Evolutionary conservation across 1,140 invertebrate species (phyloP), one percentile per base, ranked within the genome.

Genomic region (Saccostrea cuccullata): DNA sequence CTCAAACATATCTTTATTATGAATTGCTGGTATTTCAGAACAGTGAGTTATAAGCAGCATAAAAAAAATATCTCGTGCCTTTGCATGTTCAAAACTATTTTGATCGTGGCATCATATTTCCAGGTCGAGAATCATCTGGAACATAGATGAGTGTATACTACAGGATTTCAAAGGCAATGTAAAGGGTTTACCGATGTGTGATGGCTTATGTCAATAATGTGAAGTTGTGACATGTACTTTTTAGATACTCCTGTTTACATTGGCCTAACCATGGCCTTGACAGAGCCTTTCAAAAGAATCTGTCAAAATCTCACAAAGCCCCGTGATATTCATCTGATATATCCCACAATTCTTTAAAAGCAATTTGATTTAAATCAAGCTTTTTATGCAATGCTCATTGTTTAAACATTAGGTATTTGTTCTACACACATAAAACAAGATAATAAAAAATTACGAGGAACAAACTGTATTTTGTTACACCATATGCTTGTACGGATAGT

Each of bases 201-300:
- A 73, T 73, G 67, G 23, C 67, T 73, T 26, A 30, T 73, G 70
- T 77, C 70, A 77, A 77, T 77, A 77, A 11, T 77, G 26, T 15
- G 15, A 15, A 36, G 70, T 30, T 30, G 11, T 26, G 70, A 77
- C 26, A 77, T 77, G 23, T 77, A 73, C 67, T 26, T 13, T 36
- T 73, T 26, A 73, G 67, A 73, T 73, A 26, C 26, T 36, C 26
- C 70, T 77, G 26, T 77, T 77, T 77, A 77, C 70, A 77, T 12
- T 77, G 70, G 70, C 70, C 70, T 36, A 11, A 30, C 70, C 70
- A 36, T 77, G 26, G 70, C 70, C 70, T 77, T 77, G 70, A 77
- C 26, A 30, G 30, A 77, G 6, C 20, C 58, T 64, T 64, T 20
- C 58, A 64, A 64, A 64, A 64, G 17, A 77, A 26, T 26, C 70